These are phyloP conservation scores for Brachymystax lenok DNA, from an alignment of 2,797 vertebrate species.

Conservation along the genomic window DNA sequence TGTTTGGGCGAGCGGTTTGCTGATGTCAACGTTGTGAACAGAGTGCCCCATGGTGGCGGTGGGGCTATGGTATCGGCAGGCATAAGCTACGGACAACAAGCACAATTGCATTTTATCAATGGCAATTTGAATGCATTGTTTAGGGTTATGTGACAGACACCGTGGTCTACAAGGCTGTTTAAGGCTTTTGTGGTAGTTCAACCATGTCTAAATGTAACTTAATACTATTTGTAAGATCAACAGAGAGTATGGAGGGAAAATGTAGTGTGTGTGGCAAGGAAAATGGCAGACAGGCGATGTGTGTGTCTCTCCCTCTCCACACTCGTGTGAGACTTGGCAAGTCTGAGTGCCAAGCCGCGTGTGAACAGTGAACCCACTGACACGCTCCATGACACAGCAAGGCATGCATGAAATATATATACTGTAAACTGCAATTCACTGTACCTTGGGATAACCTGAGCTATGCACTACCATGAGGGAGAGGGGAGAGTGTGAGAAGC, in stretches of 20 bases:
- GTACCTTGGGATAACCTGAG: neutral
- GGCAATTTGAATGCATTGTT: too few species aligned
- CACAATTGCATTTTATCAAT: too few species aligned
- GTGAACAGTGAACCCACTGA: constrained; percentile 48
- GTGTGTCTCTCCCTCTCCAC: constrained; percentile 10
- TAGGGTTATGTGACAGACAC: neutral
- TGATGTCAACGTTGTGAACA: too few species aligned
- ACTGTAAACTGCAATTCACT: neutral
- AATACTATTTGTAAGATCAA: neutral
- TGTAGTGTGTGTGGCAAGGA: neutral
- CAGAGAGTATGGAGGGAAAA: neutral
- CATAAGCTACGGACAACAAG: too few species aligned
- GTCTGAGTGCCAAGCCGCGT: constrained; percentile 18
- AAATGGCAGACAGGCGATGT: constrained; percentile 1
- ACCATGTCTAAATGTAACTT: neutral
- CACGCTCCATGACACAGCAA: constrained; percentile 19
- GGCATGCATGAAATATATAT: too few species aligned
- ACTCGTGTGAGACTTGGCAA: constrained; percentile 43
- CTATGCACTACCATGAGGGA: neutral
- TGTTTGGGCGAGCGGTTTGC: too few species aligned
- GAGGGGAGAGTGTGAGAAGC: neutral
- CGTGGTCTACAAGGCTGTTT: neutral
- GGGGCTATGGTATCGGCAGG: too few species aligned
- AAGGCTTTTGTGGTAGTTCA: neutral
- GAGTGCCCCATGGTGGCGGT: too few species aligned